Evolutionary conservation across 2,113 vertebrate species (phyloP).

Genomic region (Antigone vipio): DNA sequence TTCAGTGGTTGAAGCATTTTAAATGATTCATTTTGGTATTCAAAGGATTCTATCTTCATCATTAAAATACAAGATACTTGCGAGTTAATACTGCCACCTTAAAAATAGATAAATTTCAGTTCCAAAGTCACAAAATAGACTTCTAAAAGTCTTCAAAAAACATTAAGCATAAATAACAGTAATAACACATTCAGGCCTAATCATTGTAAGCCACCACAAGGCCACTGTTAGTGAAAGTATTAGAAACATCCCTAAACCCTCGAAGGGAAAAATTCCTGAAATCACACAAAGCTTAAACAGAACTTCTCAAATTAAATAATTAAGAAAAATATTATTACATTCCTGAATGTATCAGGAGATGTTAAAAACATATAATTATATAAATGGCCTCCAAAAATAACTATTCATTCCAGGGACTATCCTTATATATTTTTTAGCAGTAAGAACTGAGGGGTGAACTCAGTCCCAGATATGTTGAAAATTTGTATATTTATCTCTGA

Average conservation of each 20-base stretch:
- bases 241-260: background rate
- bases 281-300: background rate
- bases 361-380: accelerated
- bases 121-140: background rate
- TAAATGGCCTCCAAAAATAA: background rate
- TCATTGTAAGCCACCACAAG: background rate
- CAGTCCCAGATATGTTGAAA: background rate
- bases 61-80: background rate
- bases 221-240: background rate
- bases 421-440: background rate
- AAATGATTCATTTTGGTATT: background rate
- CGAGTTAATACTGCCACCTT: background rate
- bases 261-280: background rate
- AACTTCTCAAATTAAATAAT: background rate
- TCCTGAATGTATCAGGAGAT: background rate
- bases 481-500: background rate
- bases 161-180: background rate
- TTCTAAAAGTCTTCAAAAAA: background rate
- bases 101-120: background rate
- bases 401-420: background rate
- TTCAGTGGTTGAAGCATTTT: background rate
- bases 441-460: background rate
- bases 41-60: background rate
- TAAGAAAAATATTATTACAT: background rate
- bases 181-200: background rate